Evolutionary conservation across 2,113 vertebrate genomes (phyloP), one percentile per base, ranked within the genome.

Genomic region (Pygoscelis adeliae): DNA sequence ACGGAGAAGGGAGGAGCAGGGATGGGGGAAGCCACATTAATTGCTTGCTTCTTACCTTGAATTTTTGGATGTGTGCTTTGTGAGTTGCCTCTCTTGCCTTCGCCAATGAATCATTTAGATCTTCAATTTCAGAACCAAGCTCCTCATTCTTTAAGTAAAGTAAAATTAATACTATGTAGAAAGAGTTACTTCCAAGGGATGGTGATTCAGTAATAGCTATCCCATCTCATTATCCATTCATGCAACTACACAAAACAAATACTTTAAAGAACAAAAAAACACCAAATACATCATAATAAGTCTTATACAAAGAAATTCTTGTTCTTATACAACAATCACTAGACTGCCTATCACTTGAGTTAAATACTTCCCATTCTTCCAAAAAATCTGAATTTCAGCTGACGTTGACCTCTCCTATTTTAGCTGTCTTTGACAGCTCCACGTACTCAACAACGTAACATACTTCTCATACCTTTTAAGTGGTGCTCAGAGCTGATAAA

Each of bases 61-160:
- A 98, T 96, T 98, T 99, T 81, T 99, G 98, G n/a, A 98, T 89
- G 56, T 99, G 98, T 46, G 98, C 98, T 97, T 98, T 98, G 89
- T 98, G 99, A 69, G 98, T 95, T 58, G 98, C 98, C 56, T 99
- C 99, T 94, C 98, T 98, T n/a, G 98, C 98, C 88, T 99, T 98
- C 40, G 97, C 95, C 94, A 99, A 92, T 7, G 98, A 98, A 44
- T 98, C 97, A 80, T 97, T 98, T 80, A 99, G 98, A 72, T 98
- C 98, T 88, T 99, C 98, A n/a, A 99, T 98, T 98, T 99, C 98
- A 92, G 98, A 98, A 92, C 93, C 97, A 94, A 99, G 98, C 85
- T 99, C 98, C 92, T 98, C 98, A 81, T 99, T 99, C 99, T 99
- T 93, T 77, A 92, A 76, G 76, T 44, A 94, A 34, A 93, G 94